Conservation (phyloP, 2,113 vertebrate genomes). For the Catharus minimus region DNA sequence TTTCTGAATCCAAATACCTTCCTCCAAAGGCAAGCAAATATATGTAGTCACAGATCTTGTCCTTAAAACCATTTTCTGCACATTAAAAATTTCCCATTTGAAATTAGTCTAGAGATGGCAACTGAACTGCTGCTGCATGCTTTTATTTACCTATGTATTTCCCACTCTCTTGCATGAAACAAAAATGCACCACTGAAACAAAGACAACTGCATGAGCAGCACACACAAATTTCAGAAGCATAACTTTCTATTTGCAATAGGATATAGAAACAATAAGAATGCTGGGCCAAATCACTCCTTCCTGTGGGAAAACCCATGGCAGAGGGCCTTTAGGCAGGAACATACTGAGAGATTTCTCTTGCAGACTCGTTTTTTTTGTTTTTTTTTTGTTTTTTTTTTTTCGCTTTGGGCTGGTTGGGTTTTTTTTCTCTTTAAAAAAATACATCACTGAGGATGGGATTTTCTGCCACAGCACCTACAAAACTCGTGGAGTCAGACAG, state of each 20-base stretch:
- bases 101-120: background rate
- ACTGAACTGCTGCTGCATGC: background rate
- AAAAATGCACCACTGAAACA: slow-evolving; percentile 30
- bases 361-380: background rate
- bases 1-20: background rate
- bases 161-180: background rate
- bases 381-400: background rate
- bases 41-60: background rate
- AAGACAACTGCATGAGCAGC: background rate
- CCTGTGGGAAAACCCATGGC: slow-evolving; percentile 64
- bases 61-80: background rate
- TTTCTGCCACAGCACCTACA: background rate
- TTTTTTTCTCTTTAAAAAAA: background rate
- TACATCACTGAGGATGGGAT: background rate
- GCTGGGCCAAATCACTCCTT: slow-evolving; percentile 66
- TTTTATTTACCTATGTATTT: background rate
- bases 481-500: background rate
- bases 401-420: background rate
- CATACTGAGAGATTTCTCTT: slow-evolving; percentile 20
- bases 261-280: slow-evolving; percentile 67
- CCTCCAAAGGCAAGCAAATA: background rate
- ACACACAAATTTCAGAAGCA: slow-evolving; percentile 9
- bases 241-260: slow-evolving; percentile 63
- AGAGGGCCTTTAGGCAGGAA: slow-evolving; percentile 35
- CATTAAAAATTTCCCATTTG: background rate